A percentile compares a stretch with the other conserved stretches of the same genome.
Conservation (phyloP, 2,797 vertebrate genomes). For the Halcyon smyrnensis region DNA sequence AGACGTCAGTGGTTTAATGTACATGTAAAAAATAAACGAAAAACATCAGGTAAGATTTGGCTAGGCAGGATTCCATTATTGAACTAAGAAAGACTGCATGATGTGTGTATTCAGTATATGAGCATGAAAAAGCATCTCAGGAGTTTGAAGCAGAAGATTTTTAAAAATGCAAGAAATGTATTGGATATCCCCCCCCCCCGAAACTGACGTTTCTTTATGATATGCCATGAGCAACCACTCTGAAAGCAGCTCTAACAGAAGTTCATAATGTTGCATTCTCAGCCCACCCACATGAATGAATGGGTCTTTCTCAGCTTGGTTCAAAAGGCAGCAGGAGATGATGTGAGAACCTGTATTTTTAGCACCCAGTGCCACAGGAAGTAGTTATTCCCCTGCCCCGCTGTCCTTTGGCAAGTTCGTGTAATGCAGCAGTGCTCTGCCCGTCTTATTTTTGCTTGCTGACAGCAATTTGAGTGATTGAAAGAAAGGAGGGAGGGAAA, state of each 20-base stretch:
- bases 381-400: background rate
- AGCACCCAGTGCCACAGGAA: background rate
- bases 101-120: background rate
- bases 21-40: background rate
- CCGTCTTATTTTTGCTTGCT: background rate
- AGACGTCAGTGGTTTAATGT: background rate
- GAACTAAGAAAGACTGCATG: background rate
- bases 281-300: background rate
- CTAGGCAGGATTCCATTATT: background rate
- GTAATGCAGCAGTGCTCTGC: background rate
- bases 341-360: background rate
- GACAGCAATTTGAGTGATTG: background rate
- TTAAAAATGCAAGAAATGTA: background rate
- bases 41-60: background rate
- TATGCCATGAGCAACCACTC: background rate
- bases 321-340: background rate
- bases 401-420: background rate
- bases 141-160: background rate
- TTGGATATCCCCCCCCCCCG: background rate
- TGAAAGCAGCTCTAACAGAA: background rate
- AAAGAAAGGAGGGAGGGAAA: background rate
- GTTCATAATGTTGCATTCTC: background rate
- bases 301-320: background rate
- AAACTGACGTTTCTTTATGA: background rate
- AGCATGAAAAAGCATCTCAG: background rate